phyloP scores from a whole-genome alignment of 2,888 invertebrate genomes.

The Nycteola revayana region DNA sequence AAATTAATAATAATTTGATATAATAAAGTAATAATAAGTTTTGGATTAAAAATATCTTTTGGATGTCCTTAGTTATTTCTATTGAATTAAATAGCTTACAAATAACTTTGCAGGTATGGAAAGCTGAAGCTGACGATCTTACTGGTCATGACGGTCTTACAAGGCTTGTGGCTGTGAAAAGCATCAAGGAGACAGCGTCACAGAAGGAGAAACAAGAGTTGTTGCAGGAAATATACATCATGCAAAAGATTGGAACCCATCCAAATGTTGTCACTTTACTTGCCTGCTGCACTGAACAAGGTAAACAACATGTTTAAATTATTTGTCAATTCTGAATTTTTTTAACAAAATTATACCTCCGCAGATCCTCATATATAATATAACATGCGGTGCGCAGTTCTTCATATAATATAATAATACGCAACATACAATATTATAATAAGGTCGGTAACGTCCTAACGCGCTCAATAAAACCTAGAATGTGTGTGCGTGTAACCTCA shows the following conservation, averaged over 20 bases:
- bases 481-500: too few relatives aligned
- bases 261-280: constrained; percentile 91
- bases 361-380: neutral
- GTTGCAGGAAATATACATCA: constrained; percentile 87
- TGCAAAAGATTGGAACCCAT: constrained; percentile 92
- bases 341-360: neutral
- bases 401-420: too few relatives aligned
- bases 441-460: too few relatives aligned
- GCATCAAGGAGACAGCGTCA: constrained; percentile 89
- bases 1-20: too few relatives aligned
- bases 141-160: constrained; percentile 89
- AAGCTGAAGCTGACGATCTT: constrained; percentile 91
- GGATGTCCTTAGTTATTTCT: too few relatives aligned
- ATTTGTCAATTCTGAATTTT: neutral
- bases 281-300: constrained; percentile 92
- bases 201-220: constrained; percentile 90
- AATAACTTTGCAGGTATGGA: constrained; percentile 90
- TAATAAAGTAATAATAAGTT: too few relatives aligned
- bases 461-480: too few relatives aligned
- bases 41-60: too few relatives aligned
- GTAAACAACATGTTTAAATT: too few relatives aligned
- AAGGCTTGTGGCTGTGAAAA: constrained; percentile 92
- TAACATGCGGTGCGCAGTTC: too few relatives aligned
- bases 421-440: too few relatives aligned
- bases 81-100: too few relatives aligned